Evolutionary conservation across 2,113 vertebrate species (phyloP), one percentile per base, ranked within the genome.

Genomic region (Myrmecophaga tridactyla): DNA sequence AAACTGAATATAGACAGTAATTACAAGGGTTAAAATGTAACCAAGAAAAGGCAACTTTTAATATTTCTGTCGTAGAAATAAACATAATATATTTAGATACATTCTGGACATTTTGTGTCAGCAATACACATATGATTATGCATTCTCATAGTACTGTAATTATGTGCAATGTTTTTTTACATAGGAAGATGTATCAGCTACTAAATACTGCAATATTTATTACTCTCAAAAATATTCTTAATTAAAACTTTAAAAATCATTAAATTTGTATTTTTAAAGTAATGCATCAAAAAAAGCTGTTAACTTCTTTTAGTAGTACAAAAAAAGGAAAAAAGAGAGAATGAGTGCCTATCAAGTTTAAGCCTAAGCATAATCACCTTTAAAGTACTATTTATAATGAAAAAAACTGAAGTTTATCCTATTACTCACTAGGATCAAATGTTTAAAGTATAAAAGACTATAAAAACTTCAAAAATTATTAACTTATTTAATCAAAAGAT

Each of bases 391-490:
- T 8, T 76, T 62, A 77, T 77, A 48, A 82, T 91, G 77, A 96
- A 76, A 78, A 78, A 87, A 69, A 75, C 4, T 4, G 21, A 13
- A 93, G 63, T 43, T 63, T 88, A 0, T 39, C 58, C 80, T 82
- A 91, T 6, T 92, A 29, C 94, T 1, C 77, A 53, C 41, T 72
- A 14, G n/a, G 27, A 80, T 25, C 11, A 88, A 89, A 77, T 81
- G 46, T 87, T 89, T 84, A 56, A 20, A n/a, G 10, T 82, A 65
- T 0, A 96, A 80, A 0, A 25, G 3, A 11, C 78, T 87, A 51
- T 92, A 84, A 72, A 31, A 96, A 81, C 10, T 80, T 53, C 3
- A 67, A 83, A 3, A 13, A 92, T 97, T 77, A 62, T 60, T 95
- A 56, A 89, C 10, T 75, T 90, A 94, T 21, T 18, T 93, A 86